phyloP scores from a whole-genome alignment of 2,113 vertebrate species.

The Anhinga anhinga region DNA sequence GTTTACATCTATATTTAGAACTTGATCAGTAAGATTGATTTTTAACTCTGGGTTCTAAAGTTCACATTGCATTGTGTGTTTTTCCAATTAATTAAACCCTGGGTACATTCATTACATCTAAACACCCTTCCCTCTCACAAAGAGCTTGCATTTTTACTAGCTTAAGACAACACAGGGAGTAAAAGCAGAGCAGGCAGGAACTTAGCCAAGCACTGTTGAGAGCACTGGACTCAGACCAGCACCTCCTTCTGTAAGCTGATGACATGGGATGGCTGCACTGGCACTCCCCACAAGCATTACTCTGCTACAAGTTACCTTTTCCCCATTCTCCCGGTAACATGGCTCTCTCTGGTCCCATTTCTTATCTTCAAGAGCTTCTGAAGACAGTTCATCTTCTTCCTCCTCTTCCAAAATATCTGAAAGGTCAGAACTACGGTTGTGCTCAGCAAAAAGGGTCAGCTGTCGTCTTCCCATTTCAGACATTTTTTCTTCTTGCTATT shows the following conservation, averaged over 20 bases:
- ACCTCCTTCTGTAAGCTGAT: not conserved
- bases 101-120: not conserved
- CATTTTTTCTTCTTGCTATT: conserved; percentile 68
- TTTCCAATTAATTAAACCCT: conserved; percentile 24
- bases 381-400: conserved; percentile 82
- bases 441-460: conserved; percentile 80
- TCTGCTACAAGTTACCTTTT: conserved; percentile 77
- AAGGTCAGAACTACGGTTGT: conserved; percentile 88
- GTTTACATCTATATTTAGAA: not conserved
- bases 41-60: not conserved
- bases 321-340: conserved; percentile 59
- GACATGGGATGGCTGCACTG: conserved; percentile 42
- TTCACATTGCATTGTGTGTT: not conserved
- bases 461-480: conserved; percentile 65
- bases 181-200: not conserved
- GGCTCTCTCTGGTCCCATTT: conserved; percentile 56
- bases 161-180: not conserved
- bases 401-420: conserved; percentile 97
- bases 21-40: not conserved
- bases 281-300: not conserved
- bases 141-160: not conserved
- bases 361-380: conserved; percentile 41
- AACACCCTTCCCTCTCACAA: not conserved
- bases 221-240: not conserved
- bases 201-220: not conserved